Evolutionary conservation across 2,797 vertebrate species (phyloP).

Genomic region (Sarcoramphus papa): DNA sequence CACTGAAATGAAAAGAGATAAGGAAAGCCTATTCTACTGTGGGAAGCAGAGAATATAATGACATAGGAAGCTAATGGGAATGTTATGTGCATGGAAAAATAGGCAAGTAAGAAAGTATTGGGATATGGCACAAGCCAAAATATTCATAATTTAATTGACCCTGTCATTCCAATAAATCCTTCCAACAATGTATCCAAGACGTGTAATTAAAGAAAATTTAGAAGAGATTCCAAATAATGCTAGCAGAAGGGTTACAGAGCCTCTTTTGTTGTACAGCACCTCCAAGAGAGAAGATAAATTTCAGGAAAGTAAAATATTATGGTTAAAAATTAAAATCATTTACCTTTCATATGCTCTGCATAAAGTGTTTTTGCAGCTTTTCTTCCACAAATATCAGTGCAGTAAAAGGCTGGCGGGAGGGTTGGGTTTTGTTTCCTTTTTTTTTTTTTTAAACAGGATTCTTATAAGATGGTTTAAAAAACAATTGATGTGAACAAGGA

Average conservation of each 20-base stretch:
- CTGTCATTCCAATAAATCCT: neutral
- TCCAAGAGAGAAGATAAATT: conserved; percentile 28
- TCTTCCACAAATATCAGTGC: neutral
- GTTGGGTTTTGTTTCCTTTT: neutral
- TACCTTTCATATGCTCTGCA: neutral
- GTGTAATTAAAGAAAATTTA: neutral
- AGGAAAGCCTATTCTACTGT: neutral
- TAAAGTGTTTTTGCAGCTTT: conserved; percentile 30
- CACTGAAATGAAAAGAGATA: neutral
- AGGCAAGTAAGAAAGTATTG: neutral
- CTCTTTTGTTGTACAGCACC: neutral
- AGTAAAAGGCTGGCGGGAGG: neutral
- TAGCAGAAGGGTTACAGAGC: neutral
- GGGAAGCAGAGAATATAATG: neutral
- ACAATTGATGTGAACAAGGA: neutral
- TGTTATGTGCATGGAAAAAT: neutral
- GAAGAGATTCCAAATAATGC: neutral
- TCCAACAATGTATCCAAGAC: neutral
- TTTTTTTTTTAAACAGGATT: neutral
- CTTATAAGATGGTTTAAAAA: neutral
- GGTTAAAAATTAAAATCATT: conserved; percentile 23
- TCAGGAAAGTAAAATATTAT: conserved; percentile 38
- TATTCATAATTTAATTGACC: neutral
- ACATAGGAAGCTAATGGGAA: neutral
- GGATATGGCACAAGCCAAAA: neutral